phyloP scores from a whole-genome alignment of 2,797 vertebrate species.

The Trachops cirrhosus region DNA sequence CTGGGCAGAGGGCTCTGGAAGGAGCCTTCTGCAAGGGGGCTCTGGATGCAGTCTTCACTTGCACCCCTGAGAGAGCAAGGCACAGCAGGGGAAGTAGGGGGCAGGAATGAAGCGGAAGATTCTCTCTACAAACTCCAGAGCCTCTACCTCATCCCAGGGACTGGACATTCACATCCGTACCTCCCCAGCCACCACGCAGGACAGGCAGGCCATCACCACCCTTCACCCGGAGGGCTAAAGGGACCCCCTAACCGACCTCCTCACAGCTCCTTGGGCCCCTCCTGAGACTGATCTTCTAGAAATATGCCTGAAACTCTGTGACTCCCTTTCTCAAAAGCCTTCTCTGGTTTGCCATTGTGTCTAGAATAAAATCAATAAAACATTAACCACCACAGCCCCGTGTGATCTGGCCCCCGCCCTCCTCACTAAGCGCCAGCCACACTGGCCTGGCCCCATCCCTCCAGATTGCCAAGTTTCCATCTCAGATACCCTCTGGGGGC shows the following conservation, averaged over 20 bases:
- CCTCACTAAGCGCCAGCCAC: not conserved
- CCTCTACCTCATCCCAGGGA: not conserved
- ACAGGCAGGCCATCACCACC: not conserved
- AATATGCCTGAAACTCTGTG: not conserved
- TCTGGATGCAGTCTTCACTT: not conserved
- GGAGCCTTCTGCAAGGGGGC: not conserved
- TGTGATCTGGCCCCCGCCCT: not conserved
- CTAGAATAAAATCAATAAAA: not conserved
- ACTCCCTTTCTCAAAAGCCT: conserved; percentile 27
- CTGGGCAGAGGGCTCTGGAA: not conserved
- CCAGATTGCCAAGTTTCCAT: not conserved
- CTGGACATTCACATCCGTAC: not conserved
- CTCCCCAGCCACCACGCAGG: not conserved
- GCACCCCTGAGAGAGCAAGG: not conserved
- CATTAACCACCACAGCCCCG: not conserved
- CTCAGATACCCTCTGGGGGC: not conserved
- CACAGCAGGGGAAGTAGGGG: not conserved
- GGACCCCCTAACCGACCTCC: not conserved
- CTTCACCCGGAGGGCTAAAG: not conserved
- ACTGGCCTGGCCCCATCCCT: not conserved
- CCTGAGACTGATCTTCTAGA: not conserved
- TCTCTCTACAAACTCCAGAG: not conserved
- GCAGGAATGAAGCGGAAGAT: not conserved
- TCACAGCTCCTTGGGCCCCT: not conserved
- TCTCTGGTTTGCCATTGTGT: not conserved